Conservation (phyloP, 2,797 vertebrate species). For the Agapornis canus region DNA sequence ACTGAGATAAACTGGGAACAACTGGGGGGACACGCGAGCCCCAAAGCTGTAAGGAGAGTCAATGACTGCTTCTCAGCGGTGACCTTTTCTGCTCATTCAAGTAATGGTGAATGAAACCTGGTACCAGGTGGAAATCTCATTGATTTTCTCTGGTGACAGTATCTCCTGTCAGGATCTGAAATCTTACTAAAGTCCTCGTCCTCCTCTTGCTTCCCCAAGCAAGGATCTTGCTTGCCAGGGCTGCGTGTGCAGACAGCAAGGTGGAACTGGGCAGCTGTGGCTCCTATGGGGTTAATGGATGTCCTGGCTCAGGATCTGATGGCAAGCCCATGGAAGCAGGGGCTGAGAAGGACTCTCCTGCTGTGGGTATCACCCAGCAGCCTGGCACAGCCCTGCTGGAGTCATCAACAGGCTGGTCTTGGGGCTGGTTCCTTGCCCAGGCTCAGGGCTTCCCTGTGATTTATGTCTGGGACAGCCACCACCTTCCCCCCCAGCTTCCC, state of each 20-base stretch:
- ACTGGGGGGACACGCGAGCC: background rate
- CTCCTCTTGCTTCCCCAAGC: background rate
- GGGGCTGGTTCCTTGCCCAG: background rate
- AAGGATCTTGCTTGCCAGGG: rapidly evolving
- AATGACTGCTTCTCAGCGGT: rapidly evolving
- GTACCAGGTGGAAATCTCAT: background rate
- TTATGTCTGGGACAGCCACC: background rate
- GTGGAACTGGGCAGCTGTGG: background rate
- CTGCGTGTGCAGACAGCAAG: rapidly evolving
- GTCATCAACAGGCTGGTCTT: background rate
- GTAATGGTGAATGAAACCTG: background rate
- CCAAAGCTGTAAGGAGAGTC: background rate
- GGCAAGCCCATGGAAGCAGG: background rate
- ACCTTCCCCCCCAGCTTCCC: background rate
- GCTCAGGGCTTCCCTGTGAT: background rate
- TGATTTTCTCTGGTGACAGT: background rate
- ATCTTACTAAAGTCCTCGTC: background rate
- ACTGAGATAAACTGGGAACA: background rate
- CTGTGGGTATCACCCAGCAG: background rate
- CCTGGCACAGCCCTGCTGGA: background rate
- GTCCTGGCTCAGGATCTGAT: rapidly evolving
- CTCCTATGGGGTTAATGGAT: background rate
- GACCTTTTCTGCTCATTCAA: rapidly evolving
- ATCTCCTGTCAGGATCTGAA: background rate
- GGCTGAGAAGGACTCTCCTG: background rate